These are phyloP conservation scores for Brachypalpus laphriformis DNA, from an alignment of 2,888 invertebrate genomes.

Conservation along the genomic window DNA sequence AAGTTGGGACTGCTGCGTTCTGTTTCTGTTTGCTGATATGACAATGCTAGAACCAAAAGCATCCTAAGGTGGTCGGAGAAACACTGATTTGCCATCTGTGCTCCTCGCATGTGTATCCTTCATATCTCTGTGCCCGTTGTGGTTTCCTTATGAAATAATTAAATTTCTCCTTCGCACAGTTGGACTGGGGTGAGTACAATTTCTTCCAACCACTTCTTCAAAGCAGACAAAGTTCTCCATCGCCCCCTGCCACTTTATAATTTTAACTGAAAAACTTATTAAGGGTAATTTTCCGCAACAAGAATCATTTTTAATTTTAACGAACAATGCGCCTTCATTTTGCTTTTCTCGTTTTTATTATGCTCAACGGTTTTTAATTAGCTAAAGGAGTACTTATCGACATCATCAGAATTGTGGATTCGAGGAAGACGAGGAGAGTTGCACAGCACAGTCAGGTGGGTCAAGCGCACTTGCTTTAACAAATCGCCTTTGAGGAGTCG, in stretches of 20 bases:
- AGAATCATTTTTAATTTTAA: conserved; percentile 13
- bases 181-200: background rate
- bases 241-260: background rate
- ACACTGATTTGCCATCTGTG: conserved; percentile 35
- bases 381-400: conserved; percentile 57
- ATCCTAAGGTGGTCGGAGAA: background rate
- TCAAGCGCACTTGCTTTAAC: conserved; percentile 31
- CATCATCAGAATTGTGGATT: conserved; percentile 33
- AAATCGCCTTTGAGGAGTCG: background rate
- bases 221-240: background rate
- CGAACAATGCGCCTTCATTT: conserved; percentile 20
- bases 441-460: conserved; percentile 20
- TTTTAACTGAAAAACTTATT: conserved; percentile 28
- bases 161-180: conserved; percentile 1
- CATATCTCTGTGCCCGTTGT: background rate
- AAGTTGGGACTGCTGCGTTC: conserved; percentile 2
- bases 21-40: conserved; percentile 21
- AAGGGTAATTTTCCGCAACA: conserved; percentile 43
- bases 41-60: background rate
- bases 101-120: conserved; percentile 28
- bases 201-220: background rate
- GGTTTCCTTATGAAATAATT: conserved; percentile 35
- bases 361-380: conserved; percentile 52
- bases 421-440: background rate
- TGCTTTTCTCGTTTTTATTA: background rate